Evolutionary conservation across 2,113 vertebrate species (phyloP).

Genomic region (Seriola dumerili): DNA sequence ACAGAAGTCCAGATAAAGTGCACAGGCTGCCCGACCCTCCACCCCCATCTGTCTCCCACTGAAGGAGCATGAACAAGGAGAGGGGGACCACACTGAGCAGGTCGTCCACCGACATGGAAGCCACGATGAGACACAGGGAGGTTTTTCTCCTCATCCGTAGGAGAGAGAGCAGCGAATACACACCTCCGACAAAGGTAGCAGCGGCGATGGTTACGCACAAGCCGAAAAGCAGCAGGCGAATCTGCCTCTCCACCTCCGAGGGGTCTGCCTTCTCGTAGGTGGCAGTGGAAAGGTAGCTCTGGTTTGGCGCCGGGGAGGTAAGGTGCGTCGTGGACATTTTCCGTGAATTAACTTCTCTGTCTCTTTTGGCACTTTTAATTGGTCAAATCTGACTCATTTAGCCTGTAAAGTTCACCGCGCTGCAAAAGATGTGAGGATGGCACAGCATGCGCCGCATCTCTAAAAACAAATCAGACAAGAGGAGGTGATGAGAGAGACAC

Average conservation of each 20-base stretch:
- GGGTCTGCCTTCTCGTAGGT: constrained; percentile 77
- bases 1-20: constrained; percentile 90
- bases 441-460: constrained; percentile 18
- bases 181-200: constrained; percentile 86
- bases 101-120: constrained; percentile 93
- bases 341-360: constrained; percentile 41
- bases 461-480: neutral
- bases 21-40: constrained; percentile 84
- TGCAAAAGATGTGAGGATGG: constrained; percentile 4
- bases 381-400: neutral
- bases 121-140: constrained; percentile 89
- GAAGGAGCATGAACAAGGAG: constrained; percentile 89
- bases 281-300: constrained; percentile 80
- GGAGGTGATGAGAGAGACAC: neutral
- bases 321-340: constrained; percentile 79
- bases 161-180: constrained; percentile 89
- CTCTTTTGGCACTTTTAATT: constrained; percentile 53
- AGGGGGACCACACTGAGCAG: constrained; percentile 89
- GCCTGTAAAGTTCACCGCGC: constrained; percentile 55
- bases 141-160: constrained; percentile 88
- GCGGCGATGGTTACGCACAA: constrained; percentile 87
- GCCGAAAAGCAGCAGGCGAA: constrained; percentile 87
- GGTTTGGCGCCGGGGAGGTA: constrained; percentile 81
- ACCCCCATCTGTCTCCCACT: constrained; percentile 84
- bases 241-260: constrained; percentile 75